phyloP scores from a whole-genome alignment of 2,888 invertebrate species.

The Dendrolimus pini region DNA sequence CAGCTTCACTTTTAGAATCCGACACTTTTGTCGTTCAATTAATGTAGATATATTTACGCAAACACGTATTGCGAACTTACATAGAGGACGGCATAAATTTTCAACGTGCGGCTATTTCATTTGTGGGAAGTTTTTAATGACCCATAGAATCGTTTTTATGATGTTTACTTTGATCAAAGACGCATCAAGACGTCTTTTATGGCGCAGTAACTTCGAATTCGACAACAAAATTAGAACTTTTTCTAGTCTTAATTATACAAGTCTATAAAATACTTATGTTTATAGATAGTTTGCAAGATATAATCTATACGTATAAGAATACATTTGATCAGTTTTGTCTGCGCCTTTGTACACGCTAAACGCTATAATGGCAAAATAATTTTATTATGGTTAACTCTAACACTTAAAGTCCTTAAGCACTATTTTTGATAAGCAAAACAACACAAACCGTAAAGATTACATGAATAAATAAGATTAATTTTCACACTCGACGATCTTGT shows the following conservation, averaged over 20 bases:
- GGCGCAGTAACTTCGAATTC: slow-evolving; percentile 50
- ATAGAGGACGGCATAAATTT: slow-evolving; percentile 36
- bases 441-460: too few species aligned
- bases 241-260: slow-evolving; percentile 16
- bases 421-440: too few species aligned
- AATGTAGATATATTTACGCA: background rate
- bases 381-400: too few species aligned
- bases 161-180: slow-evolving; percentile 62
- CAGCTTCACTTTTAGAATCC: too few species aligned
- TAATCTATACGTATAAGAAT: background rate
- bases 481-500: too few species aligned
- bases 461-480: too few species aligned
- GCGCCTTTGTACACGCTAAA: too few species aligned
- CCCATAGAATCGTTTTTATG: slow-evolving; percentile 64
- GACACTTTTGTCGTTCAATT: too few species aligned
- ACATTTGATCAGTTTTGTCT: too few species aligned
- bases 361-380: too few species aligned
- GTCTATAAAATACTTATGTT: slow-evolving; percentile 9
- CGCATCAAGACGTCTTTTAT: slow-evolving; percentile 57
- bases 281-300: background rate
- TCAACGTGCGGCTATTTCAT: slow-evolving; percentile 45
- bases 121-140: slow-evolving; percentile 57
- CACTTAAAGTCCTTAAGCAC: too few species aligned
- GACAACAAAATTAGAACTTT: slow-evolving; percentile 41
- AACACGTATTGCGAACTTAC: slow-evolving; percentile 10